Base-by-base conservation (phyloP, 2,888 invertebrate genomes). In the Arge pagana region DNA sequence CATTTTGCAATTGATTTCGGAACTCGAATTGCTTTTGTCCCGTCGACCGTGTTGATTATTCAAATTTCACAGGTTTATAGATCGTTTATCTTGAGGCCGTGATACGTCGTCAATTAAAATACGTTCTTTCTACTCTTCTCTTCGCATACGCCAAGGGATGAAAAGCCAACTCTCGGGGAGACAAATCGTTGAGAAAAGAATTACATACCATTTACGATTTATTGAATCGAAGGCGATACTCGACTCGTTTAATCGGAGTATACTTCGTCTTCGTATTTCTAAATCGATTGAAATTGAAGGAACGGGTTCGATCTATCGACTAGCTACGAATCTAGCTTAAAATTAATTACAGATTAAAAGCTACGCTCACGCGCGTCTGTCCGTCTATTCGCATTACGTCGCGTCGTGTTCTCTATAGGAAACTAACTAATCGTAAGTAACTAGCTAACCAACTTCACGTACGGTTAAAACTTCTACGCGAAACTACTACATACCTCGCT, bases 281-380 rank as follows among this genome's bases (percentile, higher is more conserved):
- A 15, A 37, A 48, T 45, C 24, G 31, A 61, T 52, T 57, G 62
- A 63, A n/a, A n/a, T n/a, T n/a, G 63, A 64, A 67, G 62, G 64
- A 68, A 67, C 65, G 62, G 61, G 55, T 56, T 65, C 58, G 58
- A 69, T 58, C n/a, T n/a, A n/a, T n/a, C n/a, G 62, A 65, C 58
- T 56, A 60, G 26, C 66, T 69, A 66, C 52, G 61, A 54, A 61
- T 57, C 61, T 68, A 61, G 36, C 50, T 59, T 42, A 42, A 31
- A 13, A 40, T 50, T 16, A 59, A 50, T 8, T 55, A 61, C 61
- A 53, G 18, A 60, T 61, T 69, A 67, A 43, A 52, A 59, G 56
- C 62, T 69, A 67, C 54, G 11, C 24, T 16, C 36, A 40, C 21
- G 26, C 33, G 13, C 45, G 28, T n/a, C 23, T 26, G 43, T 19